phyloP scores from a whole-genome alignment of 2,797 vertebrate genomes.

The Esox lucius region DNA sequence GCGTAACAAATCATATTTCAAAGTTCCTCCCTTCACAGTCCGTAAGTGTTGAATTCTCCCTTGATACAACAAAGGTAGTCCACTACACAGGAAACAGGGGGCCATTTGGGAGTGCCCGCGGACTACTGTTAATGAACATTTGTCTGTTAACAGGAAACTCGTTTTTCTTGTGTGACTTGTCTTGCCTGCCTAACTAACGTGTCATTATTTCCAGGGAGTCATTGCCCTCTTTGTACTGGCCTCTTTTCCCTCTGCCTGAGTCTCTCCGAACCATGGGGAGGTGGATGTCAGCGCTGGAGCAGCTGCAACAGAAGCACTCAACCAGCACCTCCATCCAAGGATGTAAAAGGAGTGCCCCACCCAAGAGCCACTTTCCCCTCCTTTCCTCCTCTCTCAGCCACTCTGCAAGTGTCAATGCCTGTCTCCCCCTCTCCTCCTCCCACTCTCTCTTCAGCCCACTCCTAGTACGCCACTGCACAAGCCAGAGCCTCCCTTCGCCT shows the following conservation, averaged over 20 bases:
- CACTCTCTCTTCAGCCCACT: slow-evolving; percentile 3
- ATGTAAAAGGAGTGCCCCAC: slow-evolving; percentile 25
- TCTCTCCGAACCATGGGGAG: slow-evolving; percentile 30
- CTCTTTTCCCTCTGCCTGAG: not conserved
- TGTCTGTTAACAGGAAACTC: slow-evolving; percentile 43
- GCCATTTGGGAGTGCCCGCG: not conserved
- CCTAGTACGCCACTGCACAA: slow-evolving; percentile 5
- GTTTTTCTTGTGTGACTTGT: slow-evolving; percentile 42
- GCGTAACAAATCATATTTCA: slow-evolving; percentile 42
- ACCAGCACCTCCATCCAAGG: slow-evolving; percentile 42
- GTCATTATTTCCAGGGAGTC: slow-evolving; percentile 55
- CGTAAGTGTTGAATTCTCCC: slow-evolving; percentile 19
- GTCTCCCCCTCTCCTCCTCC: slow-evolving; percentile 25
- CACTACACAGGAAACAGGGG: not conserved
- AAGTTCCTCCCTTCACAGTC: slow-evolving; percentile 40
- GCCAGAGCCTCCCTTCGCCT: slow-evolving; percentile 35
- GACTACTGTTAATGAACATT: slow-evolving; percentile 46
- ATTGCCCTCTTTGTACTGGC: not conserved
- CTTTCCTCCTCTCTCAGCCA: not conserved
- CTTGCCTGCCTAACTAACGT: slow-evolving; percentile 14
- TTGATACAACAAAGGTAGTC: slow-evolving; percentile 4
- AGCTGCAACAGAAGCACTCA: slow-evolving; percentile 44
- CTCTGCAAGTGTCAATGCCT: not conserved
- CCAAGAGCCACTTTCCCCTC: slow-evolving; percentile 35
- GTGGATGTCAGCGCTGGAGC: slow-evolving; percentile 44